phyloP scores from a whole-genome alignment of 2,797 vertebrate species.

The Lepilemur septentrionalis region DNA sequence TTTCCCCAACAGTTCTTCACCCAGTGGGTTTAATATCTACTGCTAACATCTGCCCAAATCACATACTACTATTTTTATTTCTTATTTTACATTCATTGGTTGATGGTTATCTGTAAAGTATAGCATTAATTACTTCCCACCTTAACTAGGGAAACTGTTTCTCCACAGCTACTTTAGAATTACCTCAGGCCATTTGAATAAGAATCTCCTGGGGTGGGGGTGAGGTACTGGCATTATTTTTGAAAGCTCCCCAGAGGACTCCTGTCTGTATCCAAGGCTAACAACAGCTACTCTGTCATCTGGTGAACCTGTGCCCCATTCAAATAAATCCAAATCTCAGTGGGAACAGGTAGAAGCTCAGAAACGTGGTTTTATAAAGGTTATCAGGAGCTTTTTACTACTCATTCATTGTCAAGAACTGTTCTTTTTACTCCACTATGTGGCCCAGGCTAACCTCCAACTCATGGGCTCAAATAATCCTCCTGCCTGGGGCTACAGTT shows the following conservation, averaged over 20 bases:
- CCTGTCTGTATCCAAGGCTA: background rate
- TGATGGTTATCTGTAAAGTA: background rate
- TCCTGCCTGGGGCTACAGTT: background rate
- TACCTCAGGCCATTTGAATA: background rate
- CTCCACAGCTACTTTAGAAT: background rate
- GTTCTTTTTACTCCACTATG: background rate
- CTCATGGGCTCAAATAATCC: background rate
- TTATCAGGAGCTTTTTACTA: background rate
- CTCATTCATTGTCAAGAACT: background rate
- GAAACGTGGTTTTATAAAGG: background rate
- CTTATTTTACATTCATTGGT: background rate
- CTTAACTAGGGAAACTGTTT: background rate
- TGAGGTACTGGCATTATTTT: background rate
- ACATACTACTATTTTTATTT: background rate
- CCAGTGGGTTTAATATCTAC: background rate
- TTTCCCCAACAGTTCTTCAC: background rate
- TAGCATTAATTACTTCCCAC: background rate
- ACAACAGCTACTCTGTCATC: background rate
- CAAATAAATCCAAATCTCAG: background rate
- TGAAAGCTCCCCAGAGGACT: background rate
- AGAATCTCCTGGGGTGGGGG: background rate
- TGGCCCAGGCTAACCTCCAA: background rate
- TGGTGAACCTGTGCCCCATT: background rate
- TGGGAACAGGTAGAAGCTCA: background rate
- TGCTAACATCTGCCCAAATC: background rate